phyloP scores from a whole-genome alignment of 2,888 invertebrate genomes.

The Nemotelus pantherinus region DNA sequence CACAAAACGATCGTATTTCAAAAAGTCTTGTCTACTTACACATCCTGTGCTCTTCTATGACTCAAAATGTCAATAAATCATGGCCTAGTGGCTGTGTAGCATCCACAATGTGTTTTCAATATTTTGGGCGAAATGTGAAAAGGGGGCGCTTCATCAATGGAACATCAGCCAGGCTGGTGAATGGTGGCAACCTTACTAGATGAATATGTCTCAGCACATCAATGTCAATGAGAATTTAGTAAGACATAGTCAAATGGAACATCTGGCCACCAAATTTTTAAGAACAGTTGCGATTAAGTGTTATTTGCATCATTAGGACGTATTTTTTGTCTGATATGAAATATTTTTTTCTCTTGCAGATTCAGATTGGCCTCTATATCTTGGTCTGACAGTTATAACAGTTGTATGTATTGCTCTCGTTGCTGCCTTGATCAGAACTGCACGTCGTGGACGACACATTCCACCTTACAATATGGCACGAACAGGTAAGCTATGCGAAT shows the following conservation, averaged over 20 bases:
- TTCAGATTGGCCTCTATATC: constrained; percentile 64
- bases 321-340: too few species aligned
- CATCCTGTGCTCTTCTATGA: constrained; percentile 35
- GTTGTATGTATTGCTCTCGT: constrained; percentile 62
- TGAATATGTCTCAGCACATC: constrained; percentile 24
- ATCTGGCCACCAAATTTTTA: constrained; percentile 40
- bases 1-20: constrained; percentile 45
- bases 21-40: constrained; percentile 14
- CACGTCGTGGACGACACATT: constrained; percentile 60
- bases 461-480: constrained; percentile 64
- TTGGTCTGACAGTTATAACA: constrained; percentile 62
- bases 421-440: constrained; percentile 61
- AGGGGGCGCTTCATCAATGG: constrained; percentile 25
- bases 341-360: constrained; percentile 54
- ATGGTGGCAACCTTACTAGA: neutral
- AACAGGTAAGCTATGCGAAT: constrained; percentile 58
- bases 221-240: neutral
- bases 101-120: constrained; percentile 11
- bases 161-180: neutral
- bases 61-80: constrained; percentile 46
- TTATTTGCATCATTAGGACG: neutral
- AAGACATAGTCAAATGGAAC: constrained; percentile 10
- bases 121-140: constrained; percentile 5
- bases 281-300: constrained; percentile 3
- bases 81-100: constrained; percentile 22